Base-by-base conservation (phyloP, 2,888 invertebrate genomes). In the Scrobipalpa costella region DNA sequence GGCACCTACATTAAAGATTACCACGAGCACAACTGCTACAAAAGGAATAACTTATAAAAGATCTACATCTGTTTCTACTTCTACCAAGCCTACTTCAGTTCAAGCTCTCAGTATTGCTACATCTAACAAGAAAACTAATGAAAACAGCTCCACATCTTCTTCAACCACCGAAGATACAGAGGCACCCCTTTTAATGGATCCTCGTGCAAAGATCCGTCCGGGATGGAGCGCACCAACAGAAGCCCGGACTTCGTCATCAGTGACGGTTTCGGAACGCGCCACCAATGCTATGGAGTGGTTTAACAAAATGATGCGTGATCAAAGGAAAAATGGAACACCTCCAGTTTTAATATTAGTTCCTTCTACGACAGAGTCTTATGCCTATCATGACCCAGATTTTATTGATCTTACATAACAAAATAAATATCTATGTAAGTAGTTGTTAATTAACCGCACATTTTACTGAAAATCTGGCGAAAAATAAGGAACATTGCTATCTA, bases 231-330 rank as follows among this genome's bases (percentile, higher is more conserved):
- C 27, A 13, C 21, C 27, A 11, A n/a, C 13, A 27, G 3, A 6
- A 33, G 9, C 52, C 2, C 11, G 27, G 1, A 57, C 19, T 15
- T 19, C 19, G 7, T 7, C n/a, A 44, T 7, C n/a, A 44, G 44
- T n/a, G n/a, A 13, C 44, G 11, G 44, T 13, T 55, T 15, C 7
- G 36, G 50, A 21, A 58, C 36, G 57, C 19, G 57, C 73, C 11
- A 77, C 79, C 0, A 74, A 73, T 63, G 74, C 71, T 7, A 79
- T 86, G 78, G 76, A 82, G 11, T 86, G 86, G 85, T 85, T 86
- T 60, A 77, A 77, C 36, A 67, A 69, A 60, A 34, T n/a, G 17
- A 55, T 55, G 21, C n/a, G 13, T 7, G 34, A 55, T 7, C 55
- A 55, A 55, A 27, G 55, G 8, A 27, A 55, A 55, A 55, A 8